A percentile compares a stretch with the other conserved stretches of the same genome.
Conservation (phyloP, 2,888 invertebrate genomes). For the Strigamia transsilvanica region DNA sequence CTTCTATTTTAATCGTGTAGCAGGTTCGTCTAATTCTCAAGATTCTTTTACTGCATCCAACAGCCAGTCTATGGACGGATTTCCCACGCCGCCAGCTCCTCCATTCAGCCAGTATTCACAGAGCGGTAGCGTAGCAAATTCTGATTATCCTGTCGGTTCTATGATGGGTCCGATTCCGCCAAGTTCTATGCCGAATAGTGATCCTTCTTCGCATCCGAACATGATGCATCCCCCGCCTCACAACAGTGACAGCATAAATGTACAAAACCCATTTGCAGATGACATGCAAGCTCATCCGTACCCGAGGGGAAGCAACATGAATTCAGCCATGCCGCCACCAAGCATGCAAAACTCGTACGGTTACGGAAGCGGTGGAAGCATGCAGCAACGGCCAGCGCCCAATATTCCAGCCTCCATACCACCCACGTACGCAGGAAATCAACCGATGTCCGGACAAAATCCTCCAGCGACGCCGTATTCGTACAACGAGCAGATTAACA, state of each 20-base stretch:
- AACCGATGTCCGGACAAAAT: constrained; percentile 49
- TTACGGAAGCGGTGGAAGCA: constrained; percentile 18
- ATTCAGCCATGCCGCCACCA: constrained; percentile 52
- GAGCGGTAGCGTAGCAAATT: constrained; percentile 51
- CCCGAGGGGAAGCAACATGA: constrained; percentile 51
- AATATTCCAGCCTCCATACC: constrained; percentile 53
- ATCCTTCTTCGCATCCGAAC: constrained; percentile 40
- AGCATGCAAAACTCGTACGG: constrained; percentile 53
- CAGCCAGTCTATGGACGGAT: constrained; percentile 78
- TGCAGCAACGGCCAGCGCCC: constrained; percentile 52
- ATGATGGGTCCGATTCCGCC: constrained; percentile 37
- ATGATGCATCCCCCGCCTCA: constrained; percentile 55
- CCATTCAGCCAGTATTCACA: constrained; percentile 58
- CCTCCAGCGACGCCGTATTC: constrained; percentile 50
- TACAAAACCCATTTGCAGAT: constrained; percentile 64
- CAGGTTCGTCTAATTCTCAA: constrained; percentile 88
- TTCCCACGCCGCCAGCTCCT: constrained; percentile 58
- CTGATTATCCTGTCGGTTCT: constrained; percentile 51
- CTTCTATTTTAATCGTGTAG: constrained; percentile 32
- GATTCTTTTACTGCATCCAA: constrained; percentile 83
- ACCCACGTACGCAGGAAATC: constrained; percentile 51
- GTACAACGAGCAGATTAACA: constrained; percentile 53
- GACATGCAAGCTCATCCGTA: constrained; percentile 54
- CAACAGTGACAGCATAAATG: constrained; percentile 61
- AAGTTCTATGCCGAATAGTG: constrained; percentile 18